Conservation (phyloP, 2,797 vertebrate species). For the Trachops cirrhosus region DNA sequence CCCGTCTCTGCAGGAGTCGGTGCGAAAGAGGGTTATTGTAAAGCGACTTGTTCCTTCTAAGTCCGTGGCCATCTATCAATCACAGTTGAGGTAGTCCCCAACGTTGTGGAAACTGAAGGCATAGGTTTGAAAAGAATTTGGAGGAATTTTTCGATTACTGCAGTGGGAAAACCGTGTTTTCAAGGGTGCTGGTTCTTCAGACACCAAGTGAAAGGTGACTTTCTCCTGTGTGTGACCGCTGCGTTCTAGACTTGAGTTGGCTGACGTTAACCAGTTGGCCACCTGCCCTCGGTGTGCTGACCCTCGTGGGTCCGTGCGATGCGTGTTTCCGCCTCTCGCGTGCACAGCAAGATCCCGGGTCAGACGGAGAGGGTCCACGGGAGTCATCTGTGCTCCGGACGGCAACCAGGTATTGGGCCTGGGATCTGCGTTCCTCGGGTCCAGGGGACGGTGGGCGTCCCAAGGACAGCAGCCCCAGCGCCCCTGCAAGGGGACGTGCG, state of each 20-base stretch:
- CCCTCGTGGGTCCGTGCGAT: rapidly evolving
- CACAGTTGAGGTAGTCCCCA: neutral
- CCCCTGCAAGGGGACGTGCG: neutral
- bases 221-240: neutral
- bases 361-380: too few species aligned
- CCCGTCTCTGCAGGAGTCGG: neutral
- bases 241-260: neutral
- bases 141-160: neutral
- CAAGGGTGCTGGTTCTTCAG: neutral
- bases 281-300: too few species aligned
- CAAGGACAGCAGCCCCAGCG: neutral
- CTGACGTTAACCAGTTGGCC: neutral
- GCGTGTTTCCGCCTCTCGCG: neutral
- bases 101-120: neutral
- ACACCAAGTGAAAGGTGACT: too few species aligned
- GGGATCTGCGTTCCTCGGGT: neutral
- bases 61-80: neutral
- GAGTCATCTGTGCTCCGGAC: neutral
- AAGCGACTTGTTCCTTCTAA: neutral
- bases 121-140: neutral
- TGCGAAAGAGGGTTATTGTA: neutral
- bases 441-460: rapidly evolving
- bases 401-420: neutral
- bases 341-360: neutral
- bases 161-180: neutral